These are phyloP conservation scores for Cossypha polioptera DNA, from an alignment of 2,797 vertebrate genomes.

Conservation along the genomic window DNA sequence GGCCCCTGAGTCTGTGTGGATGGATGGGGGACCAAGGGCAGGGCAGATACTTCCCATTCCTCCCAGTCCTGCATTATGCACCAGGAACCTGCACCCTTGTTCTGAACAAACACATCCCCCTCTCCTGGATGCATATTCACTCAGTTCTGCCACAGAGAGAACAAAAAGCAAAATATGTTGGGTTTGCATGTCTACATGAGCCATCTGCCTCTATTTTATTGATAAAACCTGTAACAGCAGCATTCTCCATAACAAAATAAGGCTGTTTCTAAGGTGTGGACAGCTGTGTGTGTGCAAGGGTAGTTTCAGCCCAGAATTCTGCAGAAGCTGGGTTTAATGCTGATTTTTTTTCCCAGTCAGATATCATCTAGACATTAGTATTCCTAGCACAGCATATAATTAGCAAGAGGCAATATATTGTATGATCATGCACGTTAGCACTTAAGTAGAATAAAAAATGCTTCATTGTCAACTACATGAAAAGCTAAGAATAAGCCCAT, in stretches of 20 bases:
- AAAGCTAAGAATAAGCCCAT: slow-evolving; percentile 25
- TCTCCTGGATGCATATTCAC: slow-evolving; percentile 66
- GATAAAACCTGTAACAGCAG: slow-evolving; percentile 64
- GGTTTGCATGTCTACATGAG: slow-evolving; percentile 69
- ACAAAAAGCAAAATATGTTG: background rate
- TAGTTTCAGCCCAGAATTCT: slow-evolving; percentile 50
- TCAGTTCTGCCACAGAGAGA: background rate
- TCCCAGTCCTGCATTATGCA: background rate
- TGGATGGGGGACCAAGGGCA: fast-evolving
- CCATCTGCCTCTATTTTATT: slow-evolving; percentile 76
- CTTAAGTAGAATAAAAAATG: slow-evolving; percentile 57
- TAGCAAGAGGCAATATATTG: slow-evolving; percentile 61
- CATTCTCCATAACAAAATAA: slow-evolving; percentile 51
- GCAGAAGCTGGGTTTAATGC: slow-evolving; percentile 35
- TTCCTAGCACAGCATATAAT: slow-evolving; percentile 49
- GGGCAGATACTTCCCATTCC: background rate
- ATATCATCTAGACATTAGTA: slow-evolving; percentile 51
- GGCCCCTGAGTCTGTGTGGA: background rate
- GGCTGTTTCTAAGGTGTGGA: slow-evolving; percentile 57
- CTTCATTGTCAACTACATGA: slow-evolving; percentile 51
- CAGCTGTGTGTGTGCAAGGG: background rate
- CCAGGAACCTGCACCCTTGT: background rate
- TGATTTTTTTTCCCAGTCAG: background rate
- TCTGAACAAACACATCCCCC: slow-evolving; percentile 16
- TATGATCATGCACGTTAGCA: slow-evolving; percentile 59